These are phyloP conservation scores for Pomacea maculata DNA, from an alignment of 1,140 invertebrate species.

Conservation along the genomic window DNA sequence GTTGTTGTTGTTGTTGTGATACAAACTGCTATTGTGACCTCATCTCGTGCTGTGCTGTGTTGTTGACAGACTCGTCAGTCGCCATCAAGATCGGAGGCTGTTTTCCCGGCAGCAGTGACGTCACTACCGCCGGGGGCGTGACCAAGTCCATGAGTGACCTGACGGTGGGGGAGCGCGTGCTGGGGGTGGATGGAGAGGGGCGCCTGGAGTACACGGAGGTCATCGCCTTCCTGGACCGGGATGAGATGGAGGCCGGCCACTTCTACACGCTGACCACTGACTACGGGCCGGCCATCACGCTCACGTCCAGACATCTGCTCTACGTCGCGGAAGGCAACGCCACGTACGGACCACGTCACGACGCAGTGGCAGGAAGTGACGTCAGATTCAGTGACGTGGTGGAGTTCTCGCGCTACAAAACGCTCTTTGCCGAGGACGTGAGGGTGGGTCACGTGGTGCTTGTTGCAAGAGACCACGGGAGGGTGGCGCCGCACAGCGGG, in stretches of 20 bases:
- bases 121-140: slow-evolving; percentile 70
- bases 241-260: slow-evolving; percentile 72
- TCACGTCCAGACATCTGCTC: slow-evolving; percentile 88
- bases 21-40: background rate
- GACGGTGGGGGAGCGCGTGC: slow-evolving; percentile 80
- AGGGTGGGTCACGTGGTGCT: slow-evolving; percentile 60
- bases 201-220: slow-evolving; percentile 83
- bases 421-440: slow-evolving; percentile 62
- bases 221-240: slow-evolving; percentile 88
- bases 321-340: slow-evolving; percentile 37
- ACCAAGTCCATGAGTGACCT: slow-evolving; percentile 71
- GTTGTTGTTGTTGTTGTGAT: background rate
- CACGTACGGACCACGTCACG: background rate
- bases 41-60: slow-evolving; percentile 15
- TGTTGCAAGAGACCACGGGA: slow-evolving; percentile 21
- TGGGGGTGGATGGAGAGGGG: slow-evolving; percentile 77
- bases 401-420: slow-evolving; percentile 18
- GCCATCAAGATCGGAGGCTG: slow-evolving; percentile 83
- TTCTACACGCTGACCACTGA: slow-evolving; percentile 80
- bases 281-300: slow-evolving; percentile 74
- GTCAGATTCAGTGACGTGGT: background rate
- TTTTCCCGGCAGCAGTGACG: slow-evolving; percentile 75
- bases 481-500: background rate
- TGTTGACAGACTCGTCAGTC: slow-evolving; percentile 88
- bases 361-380: slow-evolving; percentile 8